Percentiles rank a stretch among this genome's conserved stretches.
phyloP scores from a whole-genome alignment of 2,888 invertebrate species.

The Pheosia tremula region DNA sequence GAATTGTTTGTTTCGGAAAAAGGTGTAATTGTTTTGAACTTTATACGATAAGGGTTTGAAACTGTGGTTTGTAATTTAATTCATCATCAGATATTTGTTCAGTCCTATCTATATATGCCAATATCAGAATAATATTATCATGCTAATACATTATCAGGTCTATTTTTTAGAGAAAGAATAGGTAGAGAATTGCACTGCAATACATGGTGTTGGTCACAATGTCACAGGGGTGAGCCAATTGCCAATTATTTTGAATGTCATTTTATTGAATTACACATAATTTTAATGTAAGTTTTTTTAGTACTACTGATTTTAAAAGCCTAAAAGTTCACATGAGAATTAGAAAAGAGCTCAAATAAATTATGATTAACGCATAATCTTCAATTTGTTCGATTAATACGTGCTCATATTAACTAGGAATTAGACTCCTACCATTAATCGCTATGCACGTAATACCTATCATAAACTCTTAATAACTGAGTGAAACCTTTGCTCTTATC shows the following conservation, averaged over 20 bases:
- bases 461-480: constrained; percentile 37
- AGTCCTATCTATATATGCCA: too few relatives aligned
- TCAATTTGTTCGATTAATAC: neutral
- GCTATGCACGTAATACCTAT: constrained; percentile 21
- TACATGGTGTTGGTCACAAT: too few relatives aligned
- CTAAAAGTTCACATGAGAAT: neutral
- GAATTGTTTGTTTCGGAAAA: constrained; percentile 28
- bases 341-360: neutral
- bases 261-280: too few relatives aligned
- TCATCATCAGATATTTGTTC: neutral
- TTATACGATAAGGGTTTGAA: constrained; percentile 25
- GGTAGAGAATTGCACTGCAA: too few relatives aligned
- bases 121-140: too few relatives aligned
- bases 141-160: too few relatives aligned
- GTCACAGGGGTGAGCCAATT: too few relatives aligned
- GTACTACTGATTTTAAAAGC: too few relatives aligned
- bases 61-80: neutral
- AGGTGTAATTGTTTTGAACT: constrained; percentile 31
- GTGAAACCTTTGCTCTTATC: constrained; percentile 30
- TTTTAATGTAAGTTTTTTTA: too few relatives aligned
- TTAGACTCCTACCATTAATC: constrained; percentile 32
- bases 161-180: too few relatives aligned
- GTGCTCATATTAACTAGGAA: constrained; percentile 31
- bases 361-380: neutral
- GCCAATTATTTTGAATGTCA: too few relatives aligned